Conservation (phyloP, 1,140 invertebrate species). For the Scaptodrosophila lebanonensis region DNA sequence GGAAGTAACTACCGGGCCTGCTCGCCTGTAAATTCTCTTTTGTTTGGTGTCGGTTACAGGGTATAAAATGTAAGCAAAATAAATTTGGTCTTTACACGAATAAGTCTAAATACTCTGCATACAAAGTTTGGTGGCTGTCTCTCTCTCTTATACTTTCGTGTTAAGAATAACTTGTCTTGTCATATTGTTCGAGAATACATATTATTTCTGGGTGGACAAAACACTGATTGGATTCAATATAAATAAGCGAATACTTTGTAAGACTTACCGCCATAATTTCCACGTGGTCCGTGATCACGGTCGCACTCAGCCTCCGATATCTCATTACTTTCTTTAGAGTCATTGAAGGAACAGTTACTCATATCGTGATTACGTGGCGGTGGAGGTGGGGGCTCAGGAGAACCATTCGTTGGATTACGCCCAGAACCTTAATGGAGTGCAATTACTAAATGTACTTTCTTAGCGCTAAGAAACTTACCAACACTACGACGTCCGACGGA, state of each 20-base stretch:
- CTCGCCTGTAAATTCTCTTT: too few relatives aligned
- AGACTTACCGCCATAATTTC: constrained; percentile 85
- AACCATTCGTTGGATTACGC: constrained; percentile 82
- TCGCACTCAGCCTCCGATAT: constrained; percentile 95
- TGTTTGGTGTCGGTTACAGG: too few relatives aligned
- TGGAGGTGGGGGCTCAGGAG: constrained; percentile 90
- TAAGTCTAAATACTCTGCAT: too few relatives aligned
- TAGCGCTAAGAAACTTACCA: constrained; percentile 41
- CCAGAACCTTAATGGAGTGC: constrained; percentile 79
- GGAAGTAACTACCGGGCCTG: too few relatives aligned
- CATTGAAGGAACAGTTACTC: constrained; percentile 88
- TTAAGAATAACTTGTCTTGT: too few relatives aligned
- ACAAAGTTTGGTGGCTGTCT: too few relatives aligned
- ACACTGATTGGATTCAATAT: not conserved
- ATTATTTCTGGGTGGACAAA: not conserved
- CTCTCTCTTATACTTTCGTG: too few relatives aligned
- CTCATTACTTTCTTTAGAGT: constrained; percentile 94
- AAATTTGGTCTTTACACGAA: too few relatives aligned
- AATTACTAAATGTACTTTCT: not conserved
- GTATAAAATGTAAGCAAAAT: too few relatives aligned
- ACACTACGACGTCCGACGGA: constrained; percentile 85
- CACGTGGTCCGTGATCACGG: constrained; percentile 85
- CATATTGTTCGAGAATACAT: not conserved
- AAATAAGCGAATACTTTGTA: not conserved
- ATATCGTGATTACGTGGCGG: constrained; percentile 85